Base-by-base conservation (phyloP, 2,113 vertebrate genomes). In the Chaenocephalus aceratus region DNA sequence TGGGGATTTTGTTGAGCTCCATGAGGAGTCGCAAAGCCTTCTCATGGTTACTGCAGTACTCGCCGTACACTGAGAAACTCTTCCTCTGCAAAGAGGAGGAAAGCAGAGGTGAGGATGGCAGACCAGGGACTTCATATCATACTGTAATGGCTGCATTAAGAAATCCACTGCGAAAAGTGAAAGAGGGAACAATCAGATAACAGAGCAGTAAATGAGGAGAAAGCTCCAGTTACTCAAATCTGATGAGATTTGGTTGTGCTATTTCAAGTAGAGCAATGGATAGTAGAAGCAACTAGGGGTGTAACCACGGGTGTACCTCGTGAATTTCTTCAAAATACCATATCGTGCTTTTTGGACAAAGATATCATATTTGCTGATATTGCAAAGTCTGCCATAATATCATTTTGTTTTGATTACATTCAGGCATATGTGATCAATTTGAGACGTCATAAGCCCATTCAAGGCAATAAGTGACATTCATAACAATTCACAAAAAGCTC, bases 11-110 rank as follows among this genome's bases (percentile, higher is more conserved):
- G 95, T 99, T 99, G 41, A 99, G 94, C 84, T 99, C 98, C 95
- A 99, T 96, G 68, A 99, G 95, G 79, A 99, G 96, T 63, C 97
- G 91, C 87, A 99, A 92, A 59, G 98, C 98, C 92, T 99, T 99
- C 95, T 99, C 98, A 0, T 99, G 98, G 92, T 99, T 99, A 87
- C 98, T 99, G 92, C 98, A 99, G 89, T 99, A 99, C 77, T 99
- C 98, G 70, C 98, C 96, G 0, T 99, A 99, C 12, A 99, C 97
- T 1, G 96, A 97, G 93, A 99, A 99, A 75, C 95, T 96, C 77
- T 96, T 95, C 94, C 95, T 98, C 98, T 99, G 96, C 91, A 95
- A 91, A 52, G 89, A 91, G 75, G 81, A 49, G 15, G 66, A 15
- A 60, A 49, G 67, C 21, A 63, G 5, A 58, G 2, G 53, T 91